Evolutionary conservation across 2,888 invertebrate species (phyloP).

Genomic region (Oscheius sp.): DNA sequence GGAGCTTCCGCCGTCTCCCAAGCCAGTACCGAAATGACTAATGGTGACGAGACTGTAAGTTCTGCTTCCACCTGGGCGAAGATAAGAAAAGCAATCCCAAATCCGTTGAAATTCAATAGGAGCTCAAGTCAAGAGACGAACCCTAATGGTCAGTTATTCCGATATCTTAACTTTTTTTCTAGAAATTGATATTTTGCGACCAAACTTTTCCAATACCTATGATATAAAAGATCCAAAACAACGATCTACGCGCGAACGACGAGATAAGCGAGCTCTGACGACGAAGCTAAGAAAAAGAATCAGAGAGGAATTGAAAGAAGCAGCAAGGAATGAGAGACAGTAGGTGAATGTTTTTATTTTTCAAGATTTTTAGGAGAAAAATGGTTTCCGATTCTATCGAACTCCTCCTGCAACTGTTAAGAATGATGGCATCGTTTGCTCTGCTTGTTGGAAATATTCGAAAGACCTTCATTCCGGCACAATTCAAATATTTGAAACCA

Average conservation of each 20-base stretch:
- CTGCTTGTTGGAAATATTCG: slow-evolving; percentile 65
- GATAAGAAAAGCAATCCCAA: slow-evolving; percentile 26
- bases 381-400: slow-evolving; percentile 66
- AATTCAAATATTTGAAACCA: slow-evolving; percentile 56
- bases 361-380: slow-evolving; percentile 50
- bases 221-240: slow-evolving; percentile 47
- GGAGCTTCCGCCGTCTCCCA: not conserved
- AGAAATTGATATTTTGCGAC: slow-evolving; percentile 51
- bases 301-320: slow-evolving; percentile 57
- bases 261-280: slow-evolving; percentile 47
- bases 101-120: slow-evolving; percentile 31
- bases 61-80: not conserved
- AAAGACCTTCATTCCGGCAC: slow-evolving; percentile 64
- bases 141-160: slow-evolving; percentile 12
- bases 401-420: slow-evolving; percentile 60
- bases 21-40: not conserved
- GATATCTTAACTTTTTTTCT: slow-evolving; percentile 13
- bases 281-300: slow-evolving; percentile 48
- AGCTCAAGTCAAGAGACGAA: slow-evolving; percentile 16
- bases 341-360: slow-evolving; percentile 25
- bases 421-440: slow-evolving; percentile 67
- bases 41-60: slow-evolving; percentile 9
- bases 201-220: slow-evolving; percentile 53
- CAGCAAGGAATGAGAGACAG: slow-evolving; percentile 60
- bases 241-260: slow-evolving; percentile 47